Evolutionary conservation across 2,113 vertebrate species (phyloP).

Genomic region (Tympanuchus pallidicinctus): DNA sequence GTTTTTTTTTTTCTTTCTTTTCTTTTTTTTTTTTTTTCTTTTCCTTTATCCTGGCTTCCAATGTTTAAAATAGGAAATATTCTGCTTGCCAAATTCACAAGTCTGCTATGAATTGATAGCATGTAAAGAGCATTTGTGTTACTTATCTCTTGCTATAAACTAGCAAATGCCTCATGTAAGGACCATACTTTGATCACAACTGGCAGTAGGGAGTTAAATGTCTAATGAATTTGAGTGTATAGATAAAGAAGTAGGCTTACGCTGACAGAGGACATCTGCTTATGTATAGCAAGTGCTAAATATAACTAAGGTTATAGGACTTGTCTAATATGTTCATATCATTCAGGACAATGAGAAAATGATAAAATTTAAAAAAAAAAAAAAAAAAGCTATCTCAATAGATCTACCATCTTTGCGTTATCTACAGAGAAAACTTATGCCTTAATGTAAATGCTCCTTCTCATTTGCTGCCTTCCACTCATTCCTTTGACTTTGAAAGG

Average conservation of each 20-base stretch:
- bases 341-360: background rate
- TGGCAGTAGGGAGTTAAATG: background rate
- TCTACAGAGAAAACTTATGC: background rate
- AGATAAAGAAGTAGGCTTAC: background rate
- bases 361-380: background rate
- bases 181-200: background rate
- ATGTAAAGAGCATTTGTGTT: background rate
- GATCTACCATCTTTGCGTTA: background rate
- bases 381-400: background rate
- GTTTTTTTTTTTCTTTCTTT: background rate
- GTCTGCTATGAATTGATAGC: background rate
- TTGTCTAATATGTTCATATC: background rate
- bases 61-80: background rate
- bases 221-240: background rate
- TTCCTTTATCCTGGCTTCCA: background rate
- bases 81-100: background rate
- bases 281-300: background rate
- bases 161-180: background rate
- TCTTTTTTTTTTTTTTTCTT: no score
- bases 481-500: background rate
- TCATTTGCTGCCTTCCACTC: background rate
- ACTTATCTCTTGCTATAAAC: background rate
- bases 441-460: fast-evolving
- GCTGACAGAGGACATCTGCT: background rate
- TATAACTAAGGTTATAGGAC: background rate